Evolutionary conservation across 2,888 invertebrate species (phyloP), one percentile per base, ranked within the genome.

Genomic region (Sericinus montela): DNA sequence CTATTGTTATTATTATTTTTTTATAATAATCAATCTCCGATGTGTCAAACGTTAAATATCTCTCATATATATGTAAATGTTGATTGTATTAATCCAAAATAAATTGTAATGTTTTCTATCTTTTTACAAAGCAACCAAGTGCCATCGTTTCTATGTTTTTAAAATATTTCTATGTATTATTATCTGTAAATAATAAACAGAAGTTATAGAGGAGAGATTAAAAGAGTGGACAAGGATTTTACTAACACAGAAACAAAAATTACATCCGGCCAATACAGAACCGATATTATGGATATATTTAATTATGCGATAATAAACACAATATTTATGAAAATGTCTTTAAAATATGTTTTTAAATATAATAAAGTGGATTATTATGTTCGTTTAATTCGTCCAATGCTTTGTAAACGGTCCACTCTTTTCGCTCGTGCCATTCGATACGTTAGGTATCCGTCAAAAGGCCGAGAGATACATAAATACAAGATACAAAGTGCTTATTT

Each of bases 121-220:
- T 66, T 73, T 67, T 72, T 74, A 72, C 72, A 73, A 81, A 75
- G 84, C 84, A 81, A 87, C 82, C 83, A 76, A 86, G 87, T 87
- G 87, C 87, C 87, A 87, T 87, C 72, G 72, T 80, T 68, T 79
- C 80, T 83, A 75, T 80, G 67, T 73, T 79, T 75, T 80, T 76
- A 77, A 80, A 73, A 79, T 84, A 83, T 83, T 83, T 84, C 79
- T 82, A 73, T 80, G 75, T 69, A 60, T 11, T 75, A 71, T 73
- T 69, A 25, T 34, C 37, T 85, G 83, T 85, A 83, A 82, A 84
- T 83, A 85, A 66, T 63, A 68, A 57, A 67, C 59, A 72, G 62
- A 75, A 67, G 71, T 70, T 74, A 63, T 62, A 56, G 54, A 59
- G 55, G 11, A 44, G 57, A 34, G 53, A 61, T 75, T 70, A 69